A percentile compares a stretch with the other conserved stretches of the same genome.
Conservation (phyloP, 2,113 vertebrate genomes). For the Pachyramphus minor region DNA sequence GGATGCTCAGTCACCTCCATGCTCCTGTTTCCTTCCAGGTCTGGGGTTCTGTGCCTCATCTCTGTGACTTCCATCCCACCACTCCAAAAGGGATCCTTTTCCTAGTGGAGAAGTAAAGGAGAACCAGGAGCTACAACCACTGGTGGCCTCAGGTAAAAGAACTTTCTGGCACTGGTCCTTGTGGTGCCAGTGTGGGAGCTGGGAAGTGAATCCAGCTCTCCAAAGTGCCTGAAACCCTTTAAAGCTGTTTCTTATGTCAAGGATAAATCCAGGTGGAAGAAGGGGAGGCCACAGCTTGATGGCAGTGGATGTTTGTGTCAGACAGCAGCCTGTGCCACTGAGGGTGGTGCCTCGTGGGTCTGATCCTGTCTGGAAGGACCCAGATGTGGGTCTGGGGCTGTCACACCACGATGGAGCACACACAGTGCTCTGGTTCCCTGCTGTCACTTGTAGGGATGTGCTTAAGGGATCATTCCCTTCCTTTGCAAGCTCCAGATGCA, state of each 20-base stretch:
- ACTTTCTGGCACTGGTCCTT: background rate
- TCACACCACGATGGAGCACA: background rate
- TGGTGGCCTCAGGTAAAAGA: background rate
- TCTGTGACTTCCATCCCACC: slow-evolving; percentile 40
- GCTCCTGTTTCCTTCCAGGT: slow-evolving; percentile 2
- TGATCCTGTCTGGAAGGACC: background rate
- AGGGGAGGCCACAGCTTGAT: background rate
- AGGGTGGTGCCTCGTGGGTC: background rate
- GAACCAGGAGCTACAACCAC: background rate
- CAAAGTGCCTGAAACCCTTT: background rate
- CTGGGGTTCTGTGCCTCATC: background rate
- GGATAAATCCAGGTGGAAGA: background rate
- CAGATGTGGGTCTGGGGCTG: background rate
- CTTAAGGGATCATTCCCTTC: background rate
- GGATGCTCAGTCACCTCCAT: background rate
- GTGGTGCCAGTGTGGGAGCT: background rate
- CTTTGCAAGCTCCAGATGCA: background rate
- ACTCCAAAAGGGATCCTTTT: background rate
- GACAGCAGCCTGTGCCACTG: background rate
- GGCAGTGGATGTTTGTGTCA: background rate
- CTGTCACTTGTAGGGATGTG: background rate
- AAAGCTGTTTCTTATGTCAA: background rate
- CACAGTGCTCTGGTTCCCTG: background rate
- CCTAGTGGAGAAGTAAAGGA: slow-evolving; percentile 48
- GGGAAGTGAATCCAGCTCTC: background rate